A percentile compares a stretch with the other conserved stretches of the same genome.
These are phyloP conservation scores for Gobius niger DNA, from an alignment of 2,113 vertebrate species.

Conservation along the genomic window DNA sequence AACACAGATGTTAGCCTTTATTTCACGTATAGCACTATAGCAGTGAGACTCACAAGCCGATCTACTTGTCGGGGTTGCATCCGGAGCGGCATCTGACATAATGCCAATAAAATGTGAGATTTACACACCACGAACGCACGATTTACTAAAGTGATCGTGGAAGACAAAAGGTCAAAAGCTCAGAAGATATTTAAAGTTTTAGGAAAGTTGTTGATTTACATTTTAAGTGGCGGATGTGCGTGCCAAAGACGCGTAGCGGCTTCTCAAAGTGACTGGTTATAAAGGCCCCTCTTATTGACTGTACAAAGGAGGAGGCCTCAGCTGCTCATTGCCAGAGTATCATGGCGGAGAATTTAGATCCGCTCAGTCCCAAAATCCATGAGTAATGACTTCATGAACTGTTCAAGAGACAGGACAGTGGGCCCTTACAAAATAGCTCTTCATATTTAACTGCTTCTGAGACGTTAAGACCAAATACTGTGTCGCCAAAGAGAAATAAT, in stretches of 20 bases:
- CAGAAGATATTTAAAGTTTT: conserved; percentile 1
- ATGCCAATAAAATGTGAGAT: not conserved
- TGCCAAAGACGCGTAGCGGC: not conserved
- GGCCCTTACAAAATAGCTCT: not conserved
- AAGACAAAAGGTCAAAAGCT: not conserved
- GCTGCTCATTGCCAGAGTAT: conserved; percentile 5
- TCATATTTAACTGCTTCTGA: not conserved
- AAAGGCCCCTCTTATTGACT: conserved; percentile 1
- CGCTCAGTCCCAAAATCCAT: conserved; percentile 4
- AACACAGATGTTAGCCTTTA: not conserved
- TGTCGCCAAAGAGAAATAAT: not conserved
- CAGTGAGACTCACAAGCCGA: not conserved
- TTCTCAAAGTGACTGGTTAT: conserved; percentile 2
- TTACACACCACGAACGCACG: not conserved
- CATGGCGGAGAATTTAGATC: not conserved
- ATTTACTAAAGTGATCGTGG: not conserved
- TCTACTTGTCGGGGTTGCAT: not conserved
- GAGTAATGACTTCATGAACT: conserved; percentile 7
- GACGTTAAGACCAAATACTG: not conserved
- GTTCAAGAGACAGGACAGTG: not conserved
- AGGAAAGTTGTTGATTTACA: not conserved
- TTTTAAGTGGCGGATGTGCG: not conserved
- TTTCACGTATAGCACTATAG: not conserved
- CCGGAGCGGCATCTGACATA: not conserved
- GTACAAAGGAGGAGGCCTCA: conserved; percentile 1